Percentiles rank a stretch among this genome's conserved stretches.
These are phyloP conservation scores for Disparrhopalites patrizii DNA, from an alignment of 2,888 invertebrate species.

Conservation along the genomic window DNA sequence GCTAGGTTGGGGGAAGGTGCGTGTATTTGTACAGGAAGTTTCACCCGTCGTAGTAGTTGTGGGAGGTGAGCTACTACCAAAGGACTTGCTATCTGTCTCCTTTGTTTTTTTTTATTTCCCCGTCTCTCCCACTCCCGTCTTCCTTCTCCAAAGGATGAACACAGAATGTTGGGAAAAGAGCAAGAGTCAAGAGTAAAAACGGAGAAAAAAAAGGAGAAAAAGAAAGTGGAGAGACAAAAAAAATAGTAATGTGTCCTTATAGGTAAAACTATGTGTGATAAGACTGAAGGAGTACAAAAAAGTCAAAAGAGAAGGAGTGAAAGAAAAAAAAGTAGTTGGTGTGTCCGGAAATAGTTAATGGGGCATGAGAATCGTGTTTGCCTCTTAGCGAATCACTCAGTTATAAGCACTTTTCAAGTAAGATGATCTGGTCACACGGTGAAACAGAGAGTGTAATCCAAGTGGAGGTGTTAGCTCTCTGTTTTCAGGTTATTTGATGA, in stretches of 20 bases:
- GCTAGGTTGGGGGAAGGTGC: too few relatives aligned
- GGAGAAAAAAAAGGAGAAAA: not conserved
- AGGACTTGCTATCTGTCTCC: too few relatives aligned
- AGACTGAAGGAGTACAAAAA: not conserved
- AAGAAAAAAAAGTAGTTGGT: constrained; percentile 10
- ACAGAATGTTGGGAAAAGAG: too few relatives aligned
- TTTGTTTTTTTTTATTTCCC: too few relatives aligned
- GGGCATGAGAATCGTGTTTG: constrained; percentile 32
- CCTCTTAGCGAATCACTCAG: constrained; percentile 29
- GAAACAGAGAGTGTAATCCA: constrained; percentile 23
- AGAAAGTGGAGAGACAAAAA: not conserved
- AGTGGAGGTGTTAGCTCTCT: constrained; percentile 27
- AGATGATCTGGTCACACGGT: constrained; percentile 29
- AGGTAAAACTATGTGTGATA: not conserved
- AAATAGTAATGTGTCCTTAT: constrained; percentile 1
- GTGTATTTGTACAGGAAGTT: not conserved
- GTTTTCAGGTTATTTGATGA: constrained; percentile 28
- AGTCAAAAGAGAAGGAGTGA: not conserved
- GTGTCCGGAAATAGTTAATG: constrained; percentile 31
- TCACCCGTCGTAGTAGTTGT: too few relatives aligned
- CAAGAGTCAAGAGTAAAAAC: too few relatives aligned
- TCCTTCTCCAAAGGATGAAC: too few relatives aligned
- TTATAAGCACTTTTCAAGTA: constrained; percentile 28
- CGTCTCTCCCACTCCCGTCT: too few relatives aligned
- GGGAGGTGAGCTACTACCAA: too few relatives aligned